A percentile compares a stretch with the other conserved stretches of the same genome.
Conservation (phyloP, 1,140 invertebrate genomes). For the Hypothenemus hampei region DNA sequence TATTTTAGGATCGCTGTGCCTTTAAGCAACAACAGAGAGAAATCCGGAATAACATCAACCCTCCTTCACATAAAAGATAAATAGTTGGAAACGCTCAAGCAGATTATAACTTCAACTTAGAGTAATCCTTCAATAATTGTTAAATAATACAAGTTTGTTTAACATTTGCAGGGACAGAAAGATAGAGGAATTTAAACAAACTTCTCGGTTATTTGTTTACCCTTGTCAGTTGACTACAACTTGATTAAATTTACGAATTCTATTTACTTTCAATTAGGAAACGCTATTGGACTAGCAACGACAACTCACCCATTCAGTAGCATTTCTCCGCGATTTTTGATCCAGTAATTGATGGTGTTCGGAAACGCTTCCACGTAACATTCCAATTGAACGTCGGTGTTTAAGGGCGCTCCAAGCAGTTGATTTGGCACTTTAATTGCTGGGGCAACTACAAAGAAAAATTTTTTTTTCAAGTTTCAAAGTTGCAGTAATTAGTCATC, state of each 20-base stretch:
- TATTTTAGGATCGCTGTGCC: too few relatives aligned
- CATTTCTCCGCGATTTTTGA: conserved; percentile 72
- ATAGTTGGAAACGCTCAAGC: conserved; percentile 12
- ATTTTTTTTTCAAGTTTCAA: too few relatives aligned
- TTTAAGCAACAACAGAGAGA: too few relatives aligned
- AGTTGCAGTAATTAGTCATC: too few relatives aligned
- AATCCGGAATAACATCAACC: too few relatives aligned
- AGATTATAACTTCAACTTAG: conserved; percentile 9
- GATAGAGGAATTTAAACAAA: too few relatives aligned
- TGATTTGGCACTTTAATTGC: conserved; percentile 78
- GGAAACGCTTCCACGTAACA: conserved; percentile 80
- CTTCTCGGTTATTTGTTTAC: conserved; percentile 4
- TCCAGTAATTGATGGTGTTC: conserved; percentile 79
- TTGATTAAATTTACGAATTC: too few relatives aligned
- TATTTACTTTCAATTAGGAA: too few relatives aligned
- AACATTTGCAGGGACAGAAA: neutral
- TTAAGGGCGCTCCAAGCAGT: conserved; percentile 72
- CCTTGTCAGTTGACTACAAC: too few relatives aligned
- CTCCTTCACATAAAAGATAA: conserved; percentile 3
- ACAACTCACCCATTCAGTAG: conserved; percentile 71
- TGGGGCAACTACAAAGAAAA: conserved; percentile 63
- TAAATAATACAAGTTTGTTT: conserved; percentile 18
- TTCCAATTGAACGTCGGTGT: conserved; percentile 72
- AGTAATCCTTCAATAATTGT: conserved; percentile 14
- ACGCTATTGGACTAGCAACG: neutral